Evolutionary conservation across 2,888 invertebrate species (phyloP).

Genomic region (Dendrolimus pini): DNA sequence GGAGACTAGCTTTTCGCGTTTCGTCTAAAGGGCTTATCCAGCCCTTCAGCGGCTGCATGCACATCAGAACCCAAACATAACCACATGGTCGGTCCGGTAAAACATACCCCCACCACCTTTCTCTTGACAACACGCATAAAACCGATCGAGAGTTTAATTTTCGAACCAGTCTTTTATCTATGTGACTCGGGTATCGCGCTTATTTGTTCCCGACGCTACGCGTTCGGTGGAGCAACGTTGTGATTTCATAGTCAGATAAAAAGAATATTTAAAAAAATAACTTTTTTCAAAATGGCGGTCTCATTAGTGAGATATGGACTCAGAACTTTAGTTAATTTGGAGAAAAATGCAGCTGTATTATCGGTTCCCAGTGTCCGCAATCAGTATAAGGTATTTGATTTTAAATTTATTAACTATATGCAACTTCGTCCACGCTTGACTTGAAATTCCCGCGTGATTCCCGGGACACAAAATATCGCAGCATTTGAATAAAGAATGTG

Average conservation of each 20-base stretch:
- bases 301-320: conserved; percentile 60
- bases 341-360: conserved; percentile 47
- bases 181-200: conserved; percentile 2
- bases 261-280: neutral
- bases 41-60: conserved; percentile 4
- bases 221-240: conserved; percentile 8
- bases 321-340: conserved; percentile 45
- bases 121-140: conserved; percentile 39
- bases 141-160: conserved; percentile 37
- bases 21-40: neutral
- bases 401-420: conserved; percentile 9
- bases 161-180: conserved; percentile 38
- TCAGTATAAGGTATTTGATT: conserved; percentile 47
- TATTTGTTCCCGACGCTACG: conserved; percentile 4
- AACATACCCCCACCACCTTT: conserved; percentile 33
- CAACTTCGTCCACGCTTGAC: too few relatives aligned
- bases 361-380: conserved; percentile 43
- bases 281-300: conserved; percentile 54
- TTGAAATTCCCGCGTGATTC: too few relatives aligned
- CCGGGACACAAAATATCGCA: too few relatives aligned
- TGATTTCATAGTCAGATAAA: conserved; percentile 8
- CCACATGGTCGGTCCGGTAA: conserved; percentile 28
- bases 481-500: too few relatives aligned
- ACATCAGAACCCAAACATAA: conserved; percentile 16
- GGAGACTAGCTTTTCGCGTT: too few relatives aligned